Conservation (phyloP, 2,113 vertebrate species). For the Probosciger aterrimus region DNA sequence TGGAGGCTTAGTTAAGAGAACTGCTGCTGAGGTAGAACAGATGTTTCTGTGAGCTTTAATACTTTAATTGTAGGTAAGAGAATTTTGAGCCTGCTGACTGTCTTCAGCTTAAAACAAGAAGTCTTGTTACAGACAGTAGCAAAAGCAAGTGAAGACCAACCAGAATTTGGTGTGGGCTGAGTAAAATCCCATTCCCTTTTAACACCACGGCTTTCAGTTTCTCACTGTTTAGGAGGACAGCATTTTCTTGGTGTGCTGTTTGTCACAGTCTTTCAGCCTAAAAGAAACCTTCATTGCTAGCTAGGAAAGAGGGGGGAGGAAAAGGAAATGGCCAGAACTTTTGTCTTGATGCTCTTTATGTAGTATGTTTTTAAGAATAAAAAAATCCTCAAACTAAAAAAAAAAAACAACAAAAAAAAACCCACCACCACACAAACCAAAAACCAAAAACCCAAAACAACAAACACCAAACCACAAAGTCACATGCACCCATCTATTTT, state of each 20-base stretch:
- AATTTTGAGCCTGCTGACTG: background rate
- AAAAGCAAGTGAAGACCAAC: background rate
- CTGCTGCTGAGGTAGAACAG: background rate
- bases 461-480: background rate
- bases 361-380: background rate
- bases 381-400: background rate
- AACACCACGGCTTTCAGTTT: background rate
- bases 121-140: background rate
- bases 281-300: background rate
- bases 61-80: conserved; percentile 23
- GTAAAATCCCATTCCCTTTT: conserved; percentile 1
- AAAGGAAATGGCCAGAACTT: background rate
- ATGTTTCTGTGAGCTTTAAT: conserved; percentile 1
- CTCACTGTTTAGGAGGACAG: background rate
- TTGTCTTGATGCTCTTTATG: background rate
- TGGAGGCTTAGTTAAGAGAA: background rate
- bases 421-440: background rate
- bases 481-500: background rate
- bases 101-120: conserved; percentile 9
- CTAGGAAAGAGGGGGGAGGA: background rate
- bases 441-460: background rate
- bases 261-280: background rate
- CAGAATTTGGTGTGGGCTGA: background rate
- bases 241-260: background rate
- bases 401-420: background rate